Evolutionary conservation across 1,140 invertebrate species (phyloP).

Genomic region (Caenorhabditis briggsae): DNA sequence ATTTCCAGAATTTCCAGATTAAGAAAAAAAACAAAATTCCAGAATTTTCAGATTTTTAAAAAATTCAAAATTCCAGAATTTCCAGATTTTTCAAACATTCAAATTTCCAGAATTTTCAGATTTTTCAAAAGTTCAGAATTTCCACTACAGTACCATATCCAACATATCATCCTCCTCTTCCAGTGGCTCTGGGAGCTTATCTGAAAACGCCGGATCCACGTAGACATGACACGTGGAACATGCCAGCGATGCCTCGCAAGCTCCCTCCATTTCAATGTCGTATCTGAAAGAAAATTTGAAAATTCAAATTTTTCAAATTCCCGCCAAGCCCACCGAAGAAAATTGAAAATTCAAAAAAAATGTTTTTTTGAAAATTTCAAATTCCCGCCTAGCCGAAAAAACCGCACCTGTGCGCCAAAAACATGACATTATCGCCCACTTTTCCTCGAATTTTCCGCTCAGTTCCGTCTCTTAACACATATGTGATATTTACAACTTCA

Average conservation of each 20-base stretch:
- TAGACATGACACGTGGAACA: slow-evolving; percentile 99
- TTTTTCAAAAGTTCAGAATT: too few relatives aligned
- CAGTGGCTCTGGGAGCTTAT: slow-evolving; percentile 85
- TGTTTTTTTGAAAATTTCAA: too few relatives aligned
- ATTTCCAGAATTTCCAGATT: too few relatives aligned
- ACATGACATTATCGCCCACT: slow-evolving; percentile 94
- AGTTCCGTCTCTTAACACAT: slow-evolving; percentile 88
- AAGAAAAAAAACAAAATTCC: too few relatives aligned
- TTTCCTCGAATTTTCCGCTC: slow-evolving; percentile 87
- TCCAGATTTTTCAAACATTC: too few relatives aligned
- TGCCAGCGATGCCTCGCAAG: slow-evolving; percentile 96
- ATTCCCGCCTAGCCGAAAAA: background rate
- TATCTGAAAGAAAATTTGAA: slow-evolving; percentile 79
- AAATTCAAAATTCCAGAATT: too few relatives aligned
- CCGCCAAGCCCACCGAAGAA: too few relatives aligned
- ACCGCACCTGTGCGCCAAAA: slow-evolving; percentile 89
- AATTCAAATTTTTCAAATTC: too few relatives aligned
- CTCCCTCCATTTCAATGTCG: slow-evolving; percentile 93
- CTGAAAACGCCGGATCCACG: slow-evolving; percentile 85
- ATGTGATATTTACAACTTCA: slow-evolving; percentile 91
- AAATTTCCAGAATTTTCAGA: too few relatives aligned
- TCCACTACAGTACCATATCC: slow-evolving; percentile 82
- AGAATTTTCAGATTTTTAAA: too few relatives aligned
- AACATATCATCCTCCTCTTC: slow-evolving; percentile 96
- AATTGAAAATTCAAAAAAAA: too few relatives aligned